Evolutionary conservation across 2,113 vertebrate genomes (phyloP).

Genomic region (Sphaerodactylus townsendi): DNA sequence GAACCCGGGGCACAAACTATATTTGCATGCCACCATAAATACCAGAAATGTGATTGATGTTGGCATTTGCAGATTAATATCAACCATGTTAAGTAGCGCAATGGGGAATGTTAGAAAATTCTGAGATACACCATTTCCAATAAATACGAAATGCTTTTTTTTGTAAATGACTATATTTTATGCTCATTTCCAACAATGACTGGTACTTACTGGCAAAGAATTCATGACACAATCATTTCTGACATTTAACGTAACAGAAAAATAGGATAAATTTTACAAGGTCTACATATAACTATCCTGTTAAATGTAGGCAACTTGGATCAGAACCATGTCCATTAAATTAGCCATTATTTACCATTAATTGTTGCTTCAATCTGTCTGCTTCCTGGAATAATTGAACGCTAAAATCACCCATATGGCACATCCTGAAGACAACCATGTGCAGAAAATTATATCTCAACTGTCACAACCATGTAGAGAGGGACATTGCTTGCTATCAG

Average conservation of each 20-base stretch:
- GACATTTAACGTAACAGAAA: not conserved
- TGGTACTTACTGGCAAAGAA: not conserved
- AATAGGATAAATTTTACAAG: not conserved
- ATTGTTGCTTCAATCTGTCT: no score
- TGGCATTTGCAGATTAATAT: not conserved
- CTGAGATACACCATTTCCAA: no score
- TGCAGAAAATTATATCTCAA: not conserved
- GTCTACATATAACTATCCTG: not conserved
- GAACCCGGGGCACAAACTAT: not conserved
- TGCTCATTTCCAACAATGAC: not conserved
- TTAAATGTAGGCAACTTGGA: not conserved
- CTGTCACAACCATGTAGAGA: not conserved
- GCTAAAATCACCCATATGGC: not conserved
- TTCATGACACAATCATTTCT: not conserved
- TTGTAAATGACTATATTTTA: not conserved
- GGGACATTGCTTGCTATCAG: not conserved
- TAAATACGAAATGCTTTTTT: no score
- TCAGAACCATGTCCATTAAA: not conserved
- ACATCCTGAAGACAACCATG: no score
- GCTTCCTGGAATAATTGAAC: not conserved
- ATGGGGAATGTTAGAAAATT: not conserved
- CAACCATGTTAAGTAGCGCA: not conserved
- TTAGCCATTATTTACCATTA: not conserved
- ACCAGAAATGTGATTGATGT: not conserved
- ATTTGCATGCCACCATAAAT: no score